Evolutionary conservation across 2,113 vertebrate species (phyloP).

Genomic region (Thermophis baileyi): DNA sequence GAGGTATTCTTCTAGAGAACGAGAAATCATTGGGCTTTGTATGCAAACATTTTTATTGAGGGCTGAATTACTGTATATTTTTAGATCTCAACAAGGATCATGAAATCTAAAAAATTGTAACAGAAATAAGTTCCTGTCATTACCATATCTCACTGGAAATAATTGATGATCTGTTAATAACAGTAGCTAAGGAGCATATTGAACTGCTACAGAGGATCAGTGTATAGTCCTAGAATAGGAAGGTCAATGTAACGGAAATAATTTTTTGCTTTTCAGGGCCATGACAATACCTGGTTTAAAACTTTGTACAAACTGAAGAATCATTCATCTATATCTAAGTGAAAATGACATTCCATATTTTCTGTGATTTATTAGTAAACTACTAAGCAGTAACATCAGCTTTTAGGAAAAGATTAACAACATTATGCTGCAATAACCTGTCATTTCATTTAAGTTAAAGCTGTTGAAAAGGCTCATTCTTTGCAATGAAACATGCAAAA

Average conservation of each 20-base stretch:
- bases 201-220: conserved; percentile 25
- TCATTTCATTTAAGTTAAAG: conserved; percentile 73
- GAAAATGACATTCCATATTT: conserved; percentile 66
- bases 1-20: not conserved
- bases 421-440: conserved; percentile 56
- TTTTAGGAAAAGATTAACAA: conserved; percentile 77
- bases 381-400: conserved; percentile 74
- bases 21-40: not conserved
- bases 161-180: conserved; percentile 15
- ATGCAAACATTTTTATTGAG: not conserved
- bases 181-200: not conserved
- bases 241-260: not conserved
- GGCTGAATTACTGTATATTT: not conserved
- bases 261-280: not conserved
- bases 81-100: not conserved
- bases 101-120: not conserved
- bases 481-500: conserved; percentile 59
- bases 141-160: conserved; percentile 10
- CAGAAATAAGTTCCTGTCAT: conserved; percentile 13
- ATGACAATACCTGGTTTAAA: conserved; percentile 11
- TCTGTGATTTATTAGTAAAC: conserved; percentile 77
- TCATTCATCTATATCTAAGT: conserved; percentile 64
- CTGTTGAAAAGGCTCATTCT: conserved; percentile 66
- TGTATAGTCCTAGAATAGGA: conserved; percentile 1
- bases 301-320: conserved; percentile 34